A percentile compares a stretch with the other conserved stretches of the same genome.
phyloP scores from a whole-genome alignment of 2,888 invertebrate species.

The Leptopilina myrica region DNA sequence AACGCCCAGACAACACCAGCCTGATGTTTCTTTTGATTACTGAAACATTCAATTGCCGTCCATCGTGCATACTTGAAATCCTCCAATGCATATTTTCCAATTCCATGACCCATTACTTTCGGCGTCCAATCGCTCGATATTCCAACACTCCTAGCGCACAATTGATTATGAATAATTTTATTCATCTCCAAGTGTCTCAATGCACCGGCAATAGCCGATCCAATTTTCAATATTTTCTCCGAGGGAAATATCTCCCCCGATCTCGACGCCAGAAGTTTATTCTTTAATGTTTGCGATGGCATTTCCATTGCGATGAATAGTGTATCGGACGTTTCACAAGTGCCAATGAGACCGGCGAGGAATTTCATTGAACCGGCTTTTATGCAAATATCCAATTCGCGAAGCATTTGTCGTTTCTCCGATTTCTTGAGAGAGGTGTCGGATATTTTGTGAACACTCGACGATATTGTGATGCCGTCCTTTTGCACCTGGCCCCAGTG shows the following conservation, averaged over 20 bases:
- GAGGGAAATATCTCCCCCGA: conserved; percentile 70
- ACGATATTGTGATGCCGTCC: conserved; percentile 79
- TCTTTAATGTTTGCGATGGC: conserved; percentile 83
- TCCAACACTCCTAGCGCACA: conserved; percentile 85
- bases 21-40: conserved; percentile 82
- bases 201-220: conserved; percentile 77
- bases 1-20: conserved; percentile 91
- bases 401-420: conserved; percentile 80
- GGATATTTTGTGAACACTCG: conserved; percentile 83
- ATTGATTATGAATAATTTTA: conserved; percentile 84
- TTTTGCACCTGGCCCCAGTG: conserved; percentile 84
- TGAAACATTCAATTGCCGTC: conserved; percentile 88
- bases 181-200: conserved; percentile 76
- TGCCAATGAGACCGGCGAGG: conserved; percentile 86
- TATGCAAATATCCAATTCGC: conserved; percentile 85
- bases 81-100: conserved; percentile 83
- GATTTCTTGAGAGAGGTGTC: conserved; percentile 79
- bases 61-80: conserved; percentile 87
- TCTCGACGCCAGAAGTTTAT: conserved; percentile 78
- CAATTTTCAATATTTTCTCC: conserved; percentile 73
- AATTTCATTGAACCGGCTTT: conserved; percentile 85
- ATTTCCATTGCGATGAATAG: conserved; percentile 87
- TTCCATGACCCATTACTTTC: conserved; percentile 87
- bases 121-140: conserved; percentile 82
- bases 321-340: conserved; percentile 87